phyloP scores from a whole-genome alignment of 2,797 vertebrate genomes.

The Bucorvus abyssinicus region DNA sequence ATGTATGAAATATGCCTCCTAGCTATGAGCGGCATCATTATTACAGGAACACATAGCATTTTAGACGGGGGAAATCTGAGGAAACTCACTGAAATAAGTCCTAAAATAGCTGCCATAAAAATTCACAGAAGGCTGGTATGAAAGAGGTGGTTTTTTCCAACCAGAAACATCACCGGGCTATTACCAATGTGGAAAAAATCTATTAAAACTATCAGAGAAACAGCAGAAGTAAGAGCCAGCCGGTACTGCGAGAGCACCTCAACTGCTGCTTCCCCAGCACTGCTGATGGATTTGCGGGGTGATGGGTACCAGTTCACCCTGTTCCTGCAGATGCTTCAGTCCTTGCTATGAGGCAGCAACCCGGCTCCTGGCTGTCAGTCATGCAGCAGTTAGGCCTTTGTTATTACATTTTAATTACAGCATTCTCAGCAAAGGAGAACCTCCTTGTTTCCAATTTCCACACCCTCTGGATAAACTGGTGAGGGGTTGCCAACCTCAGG shows the following conservation, averaged over 20 bases:
- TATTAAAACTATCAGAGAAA: neutral
- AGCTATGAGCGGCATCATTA: slow-evolving; percentile 17
- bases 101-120: slow-evolving; percentile 34
- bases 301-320: accelerated
- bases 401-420: neutral
- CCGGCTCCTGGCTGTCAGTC: neutral
- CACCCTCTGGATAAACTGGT: neutral
- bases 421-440: neutral
- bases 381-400: neutral
- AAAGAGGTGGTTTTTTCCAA: neutral
- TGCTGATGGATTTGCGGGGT: neutral
- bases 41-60: neutral
- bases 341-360: neutral
- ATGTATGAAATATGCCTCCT: slow-evolving; percentile 35
- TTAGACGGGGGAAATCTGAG: neutral
- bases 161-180: neutral
- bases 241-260: neutral
- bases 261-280: accelerated
- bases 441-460: neutral
- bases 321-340: neutral
- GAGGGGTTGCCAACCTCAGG: neutral
- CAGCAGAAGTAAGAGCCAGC: neutral
- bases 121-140: neutral
- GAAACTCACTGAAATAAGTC: neutral
- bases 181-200: neutral